Evolutionary conservation across 2,113 vertebrate genomes (phyloP), one percentile per base, ranked within the genome.

Genomic region (Pipa parva): DNA sequence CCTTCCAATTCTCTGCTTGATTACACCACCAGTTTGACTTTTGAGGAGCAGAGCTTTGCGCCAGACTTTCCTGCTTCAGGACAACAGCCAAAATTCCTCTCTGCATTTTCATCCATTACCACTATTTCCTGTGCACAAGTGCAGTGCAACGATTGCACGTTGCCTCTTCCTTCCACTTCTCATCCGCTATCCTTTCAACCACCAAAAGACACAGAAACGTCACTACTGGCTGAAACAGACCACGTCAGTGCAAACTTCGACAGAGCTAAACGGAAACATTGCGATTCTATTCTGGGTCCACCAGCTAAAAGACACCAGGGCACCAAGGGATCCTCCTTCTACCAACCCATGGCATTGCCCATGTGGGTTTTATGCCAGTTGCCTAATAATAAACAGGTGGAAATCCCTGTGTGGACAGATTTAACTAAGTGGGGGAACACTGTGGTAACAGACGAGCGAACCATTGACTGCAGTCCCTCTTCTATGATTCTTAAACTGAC

Each of bases 251-350:
- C 55, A 28, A n/a, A 51, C 22, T 24, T 7, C 1, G 18, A 12
- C 7, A 28, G 24, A 52, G 57, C 28, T 9, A 69, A 69, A 28
- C 57, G 65, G 10, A 69, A 60, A 25, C 55, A 37, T 8, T 42
- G 65, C n/a, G 49, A 21, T 10, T 59, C 65, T 18, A 48, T 48
- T 9, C 21, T 29, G 15, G n/a, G 24, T 18, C 65, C 65, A n/a
- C 46, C 46, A 7, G 57, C 46, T 4, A 69, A 69, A 28, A 69
- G 57, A 42, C 56, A 20, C 7, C 13, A 18, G 0, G 11, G 11
- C 2, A 11, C 9, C 12, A 24, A 20, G 15, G 13, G 33, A 9
- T 17, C 64, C 6, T 25, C 52, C 7, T 6, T n/a, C 9, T 18
- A 6, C 26, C 52, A 56, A 20, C 5, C 50, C 6, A 9, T 59